These are phyloP conservation scores for Megalurothrips usitatus DNA, from an alignment of 2,888 invertebrate species.

Conservation along the genomic window DNA sequence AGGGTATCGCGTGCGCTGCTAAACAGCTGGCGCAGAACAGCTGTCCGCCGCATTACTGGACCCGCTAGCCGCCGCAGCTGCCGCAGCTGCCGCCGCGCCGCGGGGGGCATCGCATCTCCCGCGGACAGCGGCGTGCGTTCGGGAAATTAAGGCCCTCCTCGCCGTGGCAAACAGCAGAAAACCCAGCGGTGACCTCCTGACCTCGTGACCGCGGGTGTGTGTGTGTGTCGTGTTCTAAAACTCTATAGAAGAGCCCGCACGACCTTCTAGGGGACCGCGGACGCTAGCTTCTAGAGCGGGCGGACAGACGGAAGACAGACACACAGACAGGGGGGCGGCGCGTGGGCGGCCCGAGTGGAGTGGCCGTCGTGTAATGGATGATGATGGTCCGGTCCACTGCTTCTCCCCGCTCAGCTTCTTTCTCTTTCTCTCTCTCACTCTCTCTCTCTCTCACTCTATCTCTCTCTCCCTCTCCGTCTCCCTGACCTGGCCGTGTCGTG, in stretches of 20 bases:
- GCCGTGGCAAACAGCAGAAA: too few species aligned
- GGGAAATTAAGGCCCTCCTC: too few species aligned
- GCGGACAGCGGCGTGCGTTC: too few species aligned
- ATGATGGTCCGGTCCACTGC: constrained; percentile 19
- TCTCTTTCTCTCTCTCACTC: background rate
- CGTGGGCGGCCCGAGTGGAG: background rate
- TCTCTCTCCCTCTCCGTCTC: background rate
- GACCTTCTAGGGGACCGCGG: background rate
- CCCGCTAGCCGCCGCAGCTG: too few species aligned
- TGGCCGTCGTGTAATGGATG: constrained; percentile 18
- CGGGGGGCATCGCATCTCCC: too few species aligned
- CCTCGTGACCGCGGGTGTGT: too few species aligned
- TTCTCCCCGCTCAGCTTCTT: background rate
- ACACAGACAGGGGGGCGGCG: background rate
- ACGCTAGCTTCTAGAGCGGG: background rate
- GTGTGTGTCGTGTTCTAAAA: too few species aligned
- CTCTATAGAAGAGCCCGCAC: too few species aligned
- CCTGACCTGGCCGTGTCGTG: background rate
- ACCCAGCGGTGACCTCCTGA: too few species aligned
- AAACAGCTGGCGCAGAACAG: background rate
- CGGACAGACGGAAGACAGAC: background rate
- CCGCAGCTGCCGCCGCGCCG: too few species aligned
- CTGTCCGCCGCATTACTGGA: too few species aligned
- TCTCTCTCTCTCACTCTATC: background rate
- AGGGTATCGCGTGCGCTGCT: background rate